phyloP scores from a whole-genome alignment of 2,113 vertebrate genomes.

The Ophiodon elongatus region DNA sequence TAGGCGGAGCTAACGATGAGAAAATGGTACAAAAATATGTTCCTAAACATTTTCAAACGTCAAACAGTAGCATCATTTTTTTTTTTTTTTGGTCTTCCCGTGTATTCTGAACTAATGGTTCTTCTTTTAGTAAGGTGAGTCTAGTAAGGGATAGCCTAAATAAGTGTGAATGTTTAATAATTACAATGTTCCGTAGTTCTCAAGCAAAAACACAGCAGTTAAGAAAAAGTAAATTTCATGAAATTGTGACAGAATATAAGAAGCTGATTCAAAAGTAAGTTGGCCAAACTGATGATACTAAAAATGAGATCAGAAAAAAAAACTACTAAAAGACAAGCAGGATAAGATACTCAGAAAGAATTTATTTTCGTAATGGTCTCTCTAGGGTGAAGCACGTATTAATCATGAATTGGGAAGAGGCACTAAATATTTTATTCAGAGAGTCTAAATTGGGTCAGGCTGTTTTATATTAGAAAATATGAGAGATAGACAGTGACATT shows the following conservation, averaged over 20 bases:
- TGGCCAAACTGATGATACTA: constrained; percentile 5
- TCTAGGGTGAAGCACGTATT: constrained; percentile 55
- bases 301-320: background rate
- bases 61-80: background rate
- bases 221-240: background rate
- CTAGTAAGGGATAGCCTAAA: background rate
- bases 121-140: too few relatives aligned
- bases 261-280: background rate
- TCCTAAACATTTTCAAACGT: background rate
- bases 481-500: constrained; percentile 38
- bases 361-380: constrained; percentile 63
- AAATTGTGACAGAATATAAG: constrained; percentile 2
- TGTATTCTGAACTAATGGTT: too few relatives aligned
- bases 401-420: constrained; percentile 54
- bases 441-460: constrained; percentile 62
- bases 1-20: too few relatives aligned
- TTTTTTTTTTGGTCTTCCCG: background rate
- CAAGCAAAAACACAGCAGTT: background rate
- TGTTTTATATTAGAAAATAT: constrained; percentile 55
- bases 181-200: background rate
- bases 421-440: constrained; percentile 65
- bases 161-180: constrained; percentile 17
- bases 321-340: background rate
- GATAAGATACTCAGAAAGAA: constrained; percentile 10
- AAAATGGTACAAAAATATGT: background rate